Conservation (phyloP, 2,888 invertebrate species). For the Mythimna loreyi region DNA sequence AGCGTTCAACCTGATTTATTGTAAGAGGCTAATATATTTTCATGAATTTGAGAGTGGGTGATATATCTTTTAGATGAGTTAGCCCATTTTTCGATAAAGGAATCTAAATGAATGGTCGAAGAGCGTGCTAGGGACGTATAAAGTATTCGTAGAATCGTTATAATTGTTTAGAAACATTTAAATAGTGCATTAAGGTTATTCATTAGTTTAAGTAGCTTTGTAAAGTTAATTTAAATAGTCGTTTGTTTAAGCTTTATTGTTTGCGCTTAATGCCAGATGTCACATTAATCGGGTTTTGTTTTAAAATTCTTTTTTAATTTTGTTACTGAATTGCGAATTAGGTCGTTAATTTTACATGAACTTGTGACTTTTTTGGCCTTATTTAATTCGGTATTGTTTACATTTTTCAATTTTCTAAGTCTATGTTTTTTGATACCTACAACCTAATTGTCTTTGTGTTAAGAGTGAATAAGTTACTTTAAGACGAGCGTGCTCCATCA, state of each 20-base stretch:
- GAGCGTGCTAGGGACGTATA: slow-evolving; percentile 30
- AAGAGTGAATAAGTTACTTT: too few relatives aligned
- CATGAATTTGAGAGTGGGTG: slow-evolving; percentile 43
- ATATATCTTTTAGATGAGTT: slow-evolving; percentile 47
- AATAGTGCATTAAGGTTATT: slow-evolving; percentile 49
- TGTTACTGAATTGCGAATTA: slow-evolving; percentile 30
- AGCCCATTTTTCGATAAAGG: slow-evolving; percentile 43
- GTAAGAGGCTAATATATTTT: slow-evolving; percentile 55
- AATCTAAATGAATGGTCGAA: slow-evolving; percentile 44
- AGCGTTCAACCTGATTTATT: slow-evolving; percentile 44
- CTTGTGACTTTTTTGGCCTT: slow-evolving; percentile 11
- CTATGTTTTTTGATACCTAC: too few relatives aligned
- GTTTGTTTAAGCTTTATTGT: slow-evolving; percentile 49
- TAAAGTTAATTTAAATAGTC: slow-evolving; percentile 44
- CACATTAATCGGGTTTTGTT: slow-evolving; percentile 45
- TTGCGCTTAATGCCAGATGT: slow-evolving; percentile 32
- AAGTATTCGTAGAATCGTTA: slow-evolving; percentile 38
- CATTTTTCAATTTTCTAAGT: too few relatives aligned
- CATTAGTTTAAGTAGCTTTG: slow-evolving; percentile 47
- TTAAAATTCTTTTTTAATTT: slow-evolving; percentile 22
- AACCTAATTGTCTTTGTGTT: too few relatives aligned
- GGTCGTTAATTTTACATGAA: slow-evolving; percentile 22
- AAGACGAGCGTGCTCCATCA: too few relatives aligned
- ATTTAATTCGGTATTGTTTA: too few relatives aligned
- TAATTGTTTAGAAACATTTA: slow-evolving; percentile 49